These are phyloP conservation scores for Euzetes globulus DNA, from an alignment of 2,888 invertebrate species.

Conservation along the genomic window DNA sequence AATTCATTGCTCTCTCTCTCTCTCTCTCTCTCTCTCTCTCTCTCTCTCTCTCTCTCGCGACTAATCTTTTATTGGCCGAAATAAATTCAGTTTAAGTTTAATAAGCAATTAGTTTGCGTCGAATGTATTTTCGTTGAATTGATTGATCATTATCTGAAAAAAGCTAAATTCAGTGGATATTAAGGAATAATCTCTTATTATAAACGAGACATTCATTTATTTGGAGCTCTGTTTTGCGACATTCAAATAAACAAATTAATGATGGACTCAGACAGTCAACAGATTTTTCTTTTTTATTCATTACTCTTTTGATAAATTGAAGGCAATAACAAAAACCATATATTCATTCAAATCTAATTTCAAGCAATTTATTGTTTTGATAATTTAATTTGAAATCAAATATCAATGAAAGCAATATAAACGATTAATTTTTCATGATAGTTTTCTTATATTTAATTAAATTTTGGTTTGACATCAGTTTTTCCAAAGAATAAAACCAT, in stretches of 20 bases:
- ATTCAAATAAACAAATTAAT: not conserved
- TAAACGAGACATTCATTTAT: no score
- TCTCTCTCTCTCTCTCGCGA: no score
- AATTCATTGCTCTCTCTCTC: no score
- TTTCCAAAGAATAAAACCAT: not conserved
- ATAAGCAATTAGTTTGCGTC: not conserved
- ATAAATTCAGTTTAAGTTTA: not conserved
- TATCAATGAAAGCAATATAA: no score
- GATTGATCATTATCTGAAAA: conserved; percentile 4
- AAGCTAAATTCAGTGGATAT: not conserved
- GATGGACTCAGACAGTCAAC: not conserved
- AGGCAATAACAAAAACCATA: not conserved
- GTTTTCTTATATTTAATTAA: not conserved
- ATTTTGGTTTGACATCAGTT: no score
- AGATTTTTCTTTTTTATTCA: not conserved
- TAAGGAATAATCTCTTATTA: not conserved
- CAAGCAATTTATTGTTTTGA: no score
- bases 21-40: no score
- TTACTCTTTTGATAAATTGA: not conserved
- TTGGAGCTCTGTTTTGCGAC: not conserved
- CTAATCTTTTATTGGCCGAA: no score
- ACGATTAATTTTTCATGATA: no score
- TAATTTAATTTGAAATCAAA: no score
- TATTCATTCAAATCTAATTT: no score
- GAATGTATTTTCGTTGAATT: not conserved